Evolutionary conservation across 1,140 invertebrate species (phyloP).

Genomic region (Nixonia krombeini): DNA sequence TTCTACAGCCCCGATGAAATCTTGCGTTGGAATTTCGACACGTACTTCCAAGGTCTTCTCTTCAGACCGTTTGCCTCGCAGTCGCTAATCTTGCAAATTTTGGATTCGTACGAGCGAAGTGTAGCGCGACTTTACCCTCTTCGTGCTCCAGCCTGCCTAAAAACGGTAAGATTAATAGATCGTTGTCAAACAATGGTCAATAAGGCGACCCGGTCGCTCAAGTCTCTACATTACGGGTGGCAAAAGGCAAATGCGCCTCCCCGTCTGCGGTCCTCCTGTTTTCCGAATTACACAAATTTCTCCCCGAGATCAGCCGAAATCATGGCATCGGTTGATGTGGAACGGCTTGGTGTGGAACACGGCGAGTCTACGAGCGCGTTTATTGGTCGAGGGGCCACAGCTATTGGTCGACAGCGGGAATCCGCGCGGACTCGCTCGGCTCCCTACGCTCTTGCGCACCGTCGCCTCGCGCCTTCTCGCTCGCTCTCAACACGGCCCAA

Average conservation of each 20-base stretch:
- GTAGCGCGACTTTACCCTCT: too few species aligned
- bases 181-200: too few species aligned
- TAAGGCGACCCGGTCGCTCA: too few species aligned
- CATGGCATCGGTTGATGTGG: neutral
- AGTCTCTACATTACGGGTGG: too few species aligned
- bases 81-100: too few species aligned
- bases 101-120: too few species aligned
- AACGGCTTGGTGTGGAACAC: neutral
- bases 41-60: neutral
- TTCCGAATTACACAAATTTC: constrained; percentile 1
- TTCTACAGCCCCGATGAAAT: neutral
- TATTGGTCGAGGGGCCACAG: constrained; percentile 1
- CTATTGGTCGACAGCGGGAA: constrained; percentile 41
- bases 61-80: too few species aligned
- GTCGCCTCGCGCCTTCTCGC: constrained; percentile 23
- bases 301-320: neutral
- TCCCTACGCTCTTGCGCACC: constrained; percentile 13
- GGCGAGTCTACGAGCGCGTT: constrained; percentile 1
- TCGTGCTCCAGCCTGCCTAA: too few species aligned
- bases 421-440: constrained; percentile 62
- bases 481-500: constrained; percentile 9
- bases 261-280: neutral
- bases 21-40: neutral
- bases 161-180: too few species aligned
- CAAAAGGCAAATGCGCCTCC: too few species aligned